Evolutionary conservation across 2,888 invertebrate genomes (phyloP), one percentile per base, ranked within the genome.

Genomic region (Hipparchia sbordonii): DNA sequence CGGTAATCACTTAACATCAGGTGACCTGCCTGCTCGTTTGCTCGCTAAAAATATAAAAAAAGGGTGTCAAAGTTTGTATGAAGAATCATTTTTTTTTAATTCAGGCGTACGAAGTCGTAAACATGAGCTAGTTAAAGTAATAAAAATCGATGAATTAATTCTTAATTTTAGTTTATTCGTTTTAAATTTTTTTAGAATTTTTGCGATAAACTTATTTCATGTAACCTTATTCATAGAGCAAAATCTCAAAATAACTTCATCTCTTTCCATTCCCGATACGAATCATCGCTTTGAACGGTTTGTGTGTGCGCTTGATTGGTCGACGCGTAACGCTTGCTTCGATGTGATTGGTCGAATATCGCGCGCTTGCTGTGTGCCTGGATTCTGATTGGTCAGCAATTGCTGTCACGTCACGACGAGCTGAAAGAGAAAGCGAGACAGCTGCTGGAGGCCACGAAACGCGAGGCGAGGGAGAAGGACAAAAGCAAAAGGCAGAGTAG

Each of bases 401-500:
- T 96, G 86, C 93, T 96, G 84, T 96, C 96, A 80, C 95, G 97
- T 72, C 97, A 97, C 85, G 97, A 97, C 81, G 97, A 98, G 91
- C 94, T 98, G 81, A 96, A 97, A 87, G 97, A 97, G 93, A 93
- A 97, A 90, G 98, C 98, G 79, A 95, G 97, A 87, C 95, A 96
- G 87, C 94, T 98, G 87, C 94, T 98, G 79, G 97, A 97, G 84
- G 97, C 97, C 80, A 96, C 97, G 23, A 95, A 96, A 87, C 91
- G 95, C 70, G 97, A 97, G 80, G 95, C 95, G 81, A 91, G 93
- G 72, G 94, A 93, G 76, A 93, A 90, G 80, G 92, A 90, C 69
- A 90, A 82, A 79, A 85, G 78, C 60, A 86, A 82, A 78, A 76
- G 85, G 52, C 90, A 90, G 79, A 87, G 78, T 69, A 85, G 85